Evolutionary conservation across 2,113 vertebrate genomes (phyloP), one percentile per base, ranked within the genome.

Genomic region (Pomatorhinus ruficollis): DNA sequence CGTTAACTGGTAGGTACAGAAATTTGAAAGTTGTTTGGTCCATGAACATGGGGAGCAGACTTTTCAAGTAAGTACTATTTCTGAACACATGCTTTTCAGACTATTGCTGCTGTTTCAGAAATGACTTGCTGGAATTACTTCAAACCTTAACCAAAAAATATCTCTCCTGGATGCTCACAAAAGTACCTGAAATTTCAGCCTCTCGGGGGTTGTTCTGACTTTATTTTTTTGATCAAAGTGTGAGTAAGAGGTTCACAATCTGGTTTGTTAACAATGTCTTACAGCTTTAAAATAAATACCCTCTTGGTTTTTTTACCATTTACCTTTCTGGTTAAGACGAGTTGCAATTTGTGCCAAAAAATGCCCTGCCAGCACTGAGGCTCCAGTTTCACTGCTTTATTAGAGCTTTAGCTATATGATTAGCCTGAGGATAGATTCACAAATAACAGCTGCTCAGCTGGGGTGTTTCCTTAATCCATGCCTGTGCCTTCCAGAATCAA

Each of bases 391-490:
- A 86, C 24, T 83, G 85, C 76, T 96, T 95, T 94, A 86, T 94
- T 93, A 94, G 68, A 47, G 95, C 64, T 78, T 63, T 87, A 90
- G 75, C 83, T 90, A 6, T 78, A 78, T 84, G 68, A 94, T 83
- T 93, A 95, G 88, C 93, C 96, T 60, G 72, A 83, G 88, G 85
- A 83, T 81, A 95, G 68, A 95, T 88, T 86, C 93, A 83, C 88
- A 95, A 92, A 77, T 86, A 94, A 81, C 90, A 96, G 95, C 92
- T 95, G 93, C 92, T 93, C 92, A 83, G 83, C 88, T 87, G 76
- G 83, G 93, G 64, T 90, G 88, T 90, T 93, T 83, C 64, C 95
- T 91, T 96, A 94, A 96, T 96, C 92, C 88, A 56, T 47, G 68
- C 59, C 79, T 94, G 90, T 81, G 64, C 59, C 56, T 96, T 90